phyloP scores from a whole-genome alignment of 2,888 invertebrate genomes.

The Limnephilus lunatus region DNA sequence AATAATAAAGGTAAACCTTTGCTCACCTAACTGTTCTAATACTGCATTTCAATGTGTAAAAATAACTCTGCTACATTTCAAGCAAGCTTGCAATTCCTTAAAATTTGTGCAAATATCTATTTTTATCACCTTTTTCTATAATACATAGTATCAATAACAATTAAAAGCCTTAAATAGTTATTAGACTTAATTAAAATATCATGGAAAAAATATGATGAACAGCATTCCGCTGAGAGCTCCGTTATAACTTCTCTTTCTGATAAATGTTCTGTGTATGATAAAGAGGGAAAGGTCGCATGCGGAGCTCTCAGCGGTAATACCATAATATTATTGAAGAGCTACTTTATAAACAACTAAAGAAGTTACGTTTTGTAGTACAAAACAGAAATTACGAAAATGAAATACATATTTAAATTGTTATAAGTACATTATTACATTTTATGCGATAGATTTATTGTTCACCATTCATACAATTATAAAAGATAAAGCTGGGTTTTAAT shows the following conservation, averaged over 20 bases:
- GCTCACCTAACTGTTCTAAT: not conserved
- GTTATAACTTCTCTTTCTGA: not conserved
- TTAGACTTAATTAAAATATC: not conserved
- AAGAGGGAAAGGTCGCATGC: not conserved
- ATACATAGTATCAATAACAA: not conserved
- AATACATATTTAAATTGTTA: not conserved
- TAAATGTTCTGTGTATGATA: not conserved
- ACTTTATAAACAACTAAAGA: not conserved
- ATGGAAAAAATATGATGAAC: not conserved
- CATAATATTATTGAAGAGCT: not conserved
- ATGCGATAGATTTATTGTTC: not conserved
- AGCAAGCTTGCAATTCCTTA: not conserved
- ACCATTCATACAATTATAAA: not conserved
- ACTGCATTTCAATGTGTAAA: not conserved
- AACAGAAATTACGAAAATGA: not conserved
- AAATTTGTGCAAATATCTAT: not conserved
- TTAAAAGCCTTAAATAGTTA: slow-evolving; percentile 2
- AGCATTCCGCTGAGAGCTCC: not conserved
- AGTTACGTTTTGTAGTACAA: not conserved
- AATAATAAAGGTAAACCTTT: not conserved
- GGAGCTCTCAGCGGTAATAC: not conserved
- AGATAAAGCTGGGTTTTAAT: not conserved
- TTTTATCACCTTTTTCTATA: slow-evolving; percentile 2
- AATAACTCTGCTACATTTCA: not conserved
- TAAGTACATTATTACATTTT: not conserved